Conservation (phyloP, 2,888 invertebrate genomes). For the Lydus trimaculatus region DNA sequence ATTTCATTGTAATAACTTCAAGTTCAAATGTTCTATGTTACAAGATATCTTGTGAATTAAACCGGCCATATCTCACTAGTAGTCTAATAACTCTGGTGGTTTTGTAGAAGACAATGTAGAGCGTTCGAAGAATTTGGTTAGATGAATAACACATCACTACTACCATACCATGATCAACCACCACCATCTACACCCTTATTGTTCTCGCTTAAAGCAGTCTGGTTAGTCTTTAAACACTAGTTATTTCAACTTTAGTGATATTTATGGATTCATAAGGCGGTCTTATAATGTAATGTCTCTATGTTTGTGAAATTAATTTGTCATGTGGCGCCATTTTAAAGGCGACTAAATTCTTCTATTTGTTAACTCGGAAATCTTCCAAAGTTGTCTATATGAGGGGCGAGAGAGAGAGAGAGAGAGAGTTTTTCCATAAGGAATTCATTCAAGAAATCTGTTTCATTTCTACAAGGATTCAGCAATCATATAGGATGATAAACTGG, state of each 20-base stretch:
- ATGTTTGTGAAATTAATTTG: slow-evolving; percentile 15
- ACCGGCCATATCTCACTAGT: slow-evolving; percentile 44
- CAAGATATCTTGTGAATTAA: slow-evolving; percentile 41
- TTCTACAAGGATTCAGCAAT: not conserved
- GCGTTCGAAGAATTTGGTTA: slow-evolving; percentile 36
- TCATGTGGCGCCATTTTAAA: slow-evolving; percentile 23
- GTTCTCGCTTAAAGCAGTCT: not conserved
- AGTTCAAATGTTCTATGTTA: slow-evolving; percentile 35
- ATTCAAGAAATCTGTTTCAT: not conserved
- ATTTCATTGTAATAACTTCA: slow-evolving; percentile 35
- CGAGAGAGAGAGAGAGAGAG: no score
- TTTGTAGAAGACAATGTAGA: slow-evolving; percentile 33
- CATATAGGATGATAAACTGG: not conserved
- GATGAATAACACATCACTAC: slow-evolving; percentile 10
- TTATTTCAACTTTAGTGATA: slow-evolving; percentile 8
- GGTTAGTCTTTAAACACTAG: slow-evolving; percentile 5
- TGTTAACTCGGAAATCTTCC: not conserved
- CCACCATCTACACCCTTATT: not conserved
- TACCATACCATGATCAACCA: not conserved
- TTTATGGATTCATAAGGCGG: slow-evolving; percentile 25
- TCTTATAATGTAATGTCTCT: slow-evolving; percentile 13
- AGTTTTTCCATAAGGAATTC: not conserved
- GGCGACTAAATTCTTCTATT: not conserved
- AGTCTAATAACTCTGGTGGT: slow-evolving; percentile 46
- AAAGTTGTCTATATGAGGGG: not conserved